A percentile compares a stretch with the other conserved stretches of the same genome.
Conservation (phyloP, 2,113 vertebrate species). For the Malurus cyaneus region DNA sequence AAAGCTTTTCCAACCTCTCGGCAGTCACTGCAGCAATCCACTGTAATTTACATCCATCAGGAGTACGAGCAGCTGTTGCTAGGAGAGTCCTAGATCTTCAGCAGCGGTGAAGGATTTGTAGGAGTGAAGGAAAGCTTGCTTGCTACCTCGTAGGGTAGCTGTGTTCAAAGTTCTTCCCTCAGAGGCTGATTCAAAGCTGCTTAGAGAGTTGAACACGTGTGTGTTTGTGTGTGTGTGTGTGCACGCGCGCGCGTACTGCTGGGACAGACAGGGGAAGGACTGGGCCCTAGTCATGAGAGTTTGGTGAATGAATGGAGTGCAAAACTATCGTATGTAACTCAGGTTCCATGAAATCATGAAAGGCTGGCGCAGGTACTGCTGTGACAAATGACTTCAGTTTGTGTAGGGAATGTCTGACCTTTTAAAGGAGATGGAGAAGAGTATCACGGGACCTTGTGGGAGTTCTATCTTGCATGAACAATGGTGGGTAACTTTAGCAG, state of each 20-base stretch:
- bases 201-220: not conserved
- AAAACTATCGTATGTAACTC: not conserved
- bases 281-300: not conserved
- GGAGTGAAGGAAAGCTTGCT: not conserved
- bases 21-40: not conserved
- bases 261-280: not conserved
- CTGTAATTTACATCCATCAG: not conserved
- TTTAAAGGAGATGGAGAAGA: not conserved
- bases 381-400: not conserved
- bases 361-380: not conserved
- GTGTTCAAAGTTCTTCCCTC: not conserved
- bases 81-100: not conserved
- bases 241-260: accelerated
- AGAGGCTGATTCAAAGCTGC: not conserved
- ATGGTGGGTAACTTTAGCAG: not conserved
- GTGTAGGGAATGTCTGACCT: not conserved
- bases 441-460: not conserved
- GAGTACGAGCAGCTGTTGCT: not conserved
- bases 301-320: not conserved
- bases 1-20: not conserved
- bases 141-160: accelerated
- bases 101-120: not conserved
- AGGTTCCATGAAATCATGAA: not conserved
- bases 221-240: not conserved
- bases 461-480: not conserved